Percentiles rank a stretch among this genome's conserved stretches.
These are phyloP conservation scores for Leptinotarsa texana DNA, from an alignment of 1,140 invertebrate species.

Conservation along the genomic window DNA sequence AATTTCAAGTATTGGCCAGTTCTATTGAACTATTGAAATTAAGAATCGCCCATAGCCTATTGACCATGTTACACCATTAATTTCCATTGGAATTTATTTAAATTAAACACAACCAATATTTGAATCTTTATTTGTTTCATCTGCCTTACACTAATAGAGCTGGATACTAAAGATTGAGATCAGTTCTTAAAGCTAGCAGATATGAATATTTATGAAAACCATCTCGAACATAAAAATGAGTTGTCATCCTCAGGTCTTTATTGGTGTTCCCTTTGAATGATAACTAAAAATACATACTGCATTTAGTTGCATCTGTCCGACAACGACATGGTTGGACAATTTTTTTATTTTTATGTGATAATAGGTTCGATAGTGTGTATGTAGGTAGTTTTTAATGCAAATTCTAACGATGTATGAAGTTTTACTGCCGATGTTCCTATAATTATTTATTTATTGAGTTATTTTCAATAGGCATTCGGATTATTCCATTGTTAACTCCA, in stretches of 20 bases:
- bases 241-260: no score
- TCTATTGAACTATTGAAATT: no score
- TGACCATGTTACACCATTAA: no score
- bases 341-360: conserved; percentile 4
- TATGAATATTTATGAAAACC: neutral
- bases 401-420: neutral
- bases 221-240: neutral
- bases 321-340: neutral
- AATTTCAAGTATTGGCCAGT: no score
- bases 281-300: neutral
- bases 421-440: neutral
- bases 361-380: neutral
- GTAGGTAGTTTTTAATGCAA: neutral
- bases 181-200: neutral
- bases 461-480: neutral
- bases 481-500: neutral
- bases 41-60: no score
- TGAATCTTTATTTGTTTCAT: no score
- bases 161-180: no score
- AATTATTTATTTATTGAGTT: neutral
- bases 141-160: no score
- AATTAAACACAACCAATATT: no score
- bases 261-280: no score
- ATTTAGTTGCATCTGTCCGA: neutral
- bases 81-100: no score